These are phyloP conservation scores for Cynodonichthys magdalenae DNA, from an alignment of 2,797 vertebrate species.

Conservation along the genomic window DNA sequence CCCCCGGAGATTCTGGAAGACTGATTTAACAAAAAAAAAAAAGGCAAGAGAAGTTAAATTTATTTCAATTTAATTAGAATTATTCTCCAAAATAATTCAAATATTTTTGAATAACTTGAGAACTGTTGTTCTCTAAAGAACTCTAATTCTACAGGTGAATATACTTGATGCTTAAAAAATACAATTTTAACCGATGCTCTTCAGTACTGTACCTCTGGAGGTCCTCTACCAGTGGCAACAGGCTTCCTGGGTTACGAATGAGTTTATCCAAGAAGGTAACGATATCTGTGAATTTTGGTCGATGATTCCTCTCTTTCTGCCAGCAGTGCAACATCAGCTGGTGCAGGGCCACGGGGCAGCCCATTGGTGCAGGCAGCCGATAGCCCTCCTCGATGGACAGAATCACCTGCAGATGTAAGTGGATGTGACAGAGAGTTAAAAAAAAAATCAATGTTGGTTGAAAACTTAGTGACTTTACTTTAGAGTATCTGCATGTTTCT, in stretches of 20 bases:
- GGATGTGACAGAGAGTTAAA: not conserved
- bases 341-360: constrained; percentile 93
- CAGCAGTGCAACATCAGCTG: constrained; percentile 98
- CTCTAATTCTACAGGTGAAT: not conserved
- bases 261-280: constrained; percentile 95
- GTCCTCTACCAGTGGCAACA: constrained; percentile 87
- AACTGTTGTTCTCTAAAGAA: not conserved
- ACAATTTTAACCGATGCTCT: not conserved
- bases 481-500: constrained; percentile 31
- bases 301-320: constrained; percentile 96
- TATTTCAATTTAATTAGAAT: not conserved
- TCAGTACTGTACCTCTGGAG: constrained; percentile 67
- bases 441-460: too few species aligned
- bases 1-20: constrained; percentile 82
- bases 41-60: not conserved
- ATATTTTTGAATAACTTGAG: not conserved
- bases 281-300: constrained; percentile 94
- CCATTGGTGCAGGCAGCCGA: constrained; percentile 96
- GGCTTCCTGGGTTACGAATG: constrained; percentile 94
- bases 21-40: constrained; percentile 48
- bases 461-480: not conserved
- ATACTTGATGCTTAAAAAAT: not conserved
- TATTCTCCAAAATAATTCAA: not conserved
- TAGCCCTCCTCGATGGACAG: constrained; percentile 97
- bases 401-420: constrained; percentile 85